A percentile compares a stretch with the other conserved stretches of the same genome.
Evolutionary conservation across 2,888 invertebrate species (phyloP).

Genomic region (Drosophila acutilabella): DNA sequence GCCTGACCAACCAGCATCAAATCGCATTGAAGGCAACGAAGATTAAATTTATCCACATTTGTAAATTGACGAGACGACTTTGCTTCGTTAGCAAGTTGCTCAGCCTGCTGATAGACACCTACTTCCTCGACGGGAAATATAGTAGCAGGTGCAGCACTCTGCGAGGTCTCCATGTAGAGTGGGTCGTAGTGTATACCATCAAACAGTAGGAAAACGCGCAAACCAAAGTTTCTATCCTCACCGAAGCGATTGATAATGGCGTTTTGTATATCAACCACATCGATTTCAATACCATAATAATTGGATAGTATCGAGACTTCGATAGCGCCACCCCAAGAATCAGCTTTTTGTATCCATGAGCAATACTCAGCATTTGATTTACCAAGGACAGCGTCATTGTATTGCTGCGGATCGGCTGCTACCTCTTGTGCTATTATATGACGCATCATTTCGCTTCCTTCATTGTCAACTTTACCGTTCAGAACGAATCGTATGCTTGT

Average conservation of each 20-base stretch:
- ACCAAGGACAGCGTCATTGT: slow-evolving; percentile 94
- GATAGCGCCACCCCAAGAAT: slow-evolving; percentile 98
- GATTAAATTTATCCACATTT: slow-evolving; percentile 93
- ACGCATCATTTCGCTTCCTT: slow-evolving; percentile 91
- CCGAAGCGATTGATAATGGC: slow-evolving; percentile 96
- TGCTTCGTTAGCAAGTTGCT: slow-evolving; percentile 94
- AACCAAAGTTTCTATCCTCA: slow-evolving; percentile 94
- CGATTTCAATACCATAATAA: slow-evolving; percentile 96
- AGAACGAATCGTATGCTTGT: slow-evolving; percentile 91
- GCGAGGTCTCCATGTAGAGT: slow-evolving; percentile 92
- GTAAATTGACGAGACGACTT: slow-evolving; percentile 96
- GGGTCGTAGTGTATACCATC: slow-evolving; percentile 99
- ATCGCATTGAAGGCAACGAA: slow-evolving; percentile 94
- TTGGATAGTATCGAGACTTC: slow-evolving; percentile 95
- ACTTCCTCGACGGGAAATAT: slow-evolving; percentile 92
- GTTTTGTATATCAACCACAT: slow-evolving; percentile 96
- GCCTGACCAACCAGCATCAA: slow-evolving; percentile 91
- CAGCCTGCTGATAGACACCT: slow-evolving; percentile 91
- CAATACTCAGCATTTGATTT: slow-evolving; percentile 94
- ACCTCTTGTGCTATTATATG: slow-evolving; percentile 95
- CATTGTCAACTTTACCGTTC: slow-evolving; percentile 91
- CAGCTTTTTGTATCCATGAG: slow-evolving; percentile 94
- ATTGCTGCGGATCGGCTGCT: slow-evolving; percentile 90
- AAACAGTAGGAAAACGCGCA: slow-evolving; percentile 94
- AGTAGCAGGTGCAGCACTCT: slow-evolving; percentile 91